Base-by-base conservation (phyloP, 2,113 vertebrate genomes). In the Recurvirostra avosetta region DNA sequence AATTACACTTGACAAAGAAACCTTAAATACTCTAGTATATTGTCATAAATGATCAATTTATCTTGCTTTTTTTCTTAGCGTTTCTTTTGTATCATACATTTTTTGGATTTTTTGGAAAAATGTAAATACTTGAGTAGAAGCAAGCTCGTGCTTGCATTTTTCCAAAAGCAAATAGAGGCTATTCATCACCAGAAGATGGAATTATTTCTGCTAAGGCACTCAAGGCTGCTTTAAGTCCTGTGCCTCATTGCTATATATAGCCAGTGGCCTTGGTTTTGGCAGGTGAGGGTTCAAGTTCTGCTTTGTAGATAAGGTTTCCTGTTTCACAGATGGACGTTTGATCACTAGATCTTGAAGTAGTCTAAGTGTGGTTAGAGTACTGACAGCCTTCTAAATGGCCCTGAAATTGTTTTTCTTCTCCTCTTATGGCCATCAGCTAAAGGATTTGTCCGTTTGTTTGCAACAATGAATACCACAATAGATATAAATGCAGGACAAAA, bases 401-500 rank as follows among this genome's bases (percentile, higher is more conserved):
- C 81, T 96, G 70, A 96, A 82, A 85, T 58, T 79, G 52, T 88
- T 93, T 94, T 85, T 96, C 22, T 90, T 80, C 40, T 92, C 19
- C 61, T 83, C 13, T 92, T 94, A 49, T 20, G 22, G 50, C 67
- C 75, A 91, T 91, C 96, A 99, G 99, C 98, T 89, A 98, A 98
- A 97, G 99, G 99, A 90, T 99, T 99, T 98, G 98, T 99, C 87
- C 98, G 94, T 84, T 91, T 99, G 88, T 96, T 97, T 45, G 96
- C 98, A 18, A 82, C 94, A 67, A 97, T 94, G 68, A 99, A 99
- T 95, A 98, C 97, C 45, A 99, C 99, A 6, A 88, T 99, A 77
- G 98, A 98, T 67, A 98, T 99, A n/a, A 99, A 99, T 10, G 98
- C 98, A 25, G 99, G 99, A 6, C 98, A 99, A 93, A 99, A 98